Evolutionary conservation across 1,140 invertebrate species (phyloP).

Genomic region (Cotesia typhae): DNA sequence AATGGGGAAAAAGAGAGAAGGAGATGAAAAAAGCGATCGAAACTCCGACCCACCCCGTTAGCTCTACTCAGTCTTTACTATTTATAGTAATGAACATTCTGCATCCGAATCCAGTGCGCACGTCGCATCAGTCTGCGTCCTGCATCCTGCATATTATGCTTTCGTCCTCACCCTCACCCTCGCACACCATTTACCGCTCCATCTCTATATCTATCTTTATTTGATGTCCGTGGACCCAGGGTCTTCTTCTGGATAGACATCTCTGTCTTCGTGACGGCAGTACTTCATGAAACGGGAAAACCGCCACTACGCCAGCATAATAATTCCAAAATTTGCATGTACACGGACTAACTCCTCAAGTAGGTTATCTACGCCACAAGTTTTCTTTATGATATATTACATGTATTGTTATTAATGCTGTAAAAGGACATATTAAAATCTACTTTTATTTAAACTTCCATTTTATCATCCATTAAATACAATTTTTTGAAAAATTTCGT

Average conservation of each 20-base stretch:
- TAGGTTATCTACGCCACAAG: slow-evolving; percentile 67
- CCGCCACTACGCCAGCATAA: slow-evolving; percentile 54
- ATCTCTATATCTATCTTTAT: too few relatives aligned
- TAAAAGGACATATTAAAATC: not conserved
- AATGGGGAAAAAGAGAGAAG: slow-evolving; percentile 38
- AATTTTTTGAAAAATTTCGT: too few relatives aligned
- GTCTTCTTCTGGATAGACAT: not conserved
- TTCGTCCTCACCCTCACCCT: not conserved
- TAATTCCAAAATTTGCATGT: slow-evolving; percentile 68
- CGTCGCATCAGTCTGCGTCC: slow-evolving; percentile 25
- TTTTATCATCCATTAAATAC: not conserved
- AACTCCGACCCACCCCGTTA: slow-evolving; percentile 17
- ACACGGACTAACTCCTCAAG: slow-evolving; percentile 67
- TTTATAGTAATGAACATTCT: slow-evolving; percentile 20
- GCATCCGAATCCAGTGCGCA: slow-evolving; percentile 39
- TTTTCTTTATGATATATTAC: slow-evolving; percentile 63
- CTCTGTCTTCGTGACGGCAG: not conserved
- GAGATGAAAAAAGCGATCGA: slow-evolving; percentile 39
- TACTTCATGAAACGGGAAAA: slow-evolving; percentile 22
- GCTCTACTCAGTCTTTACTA: slow-evolving; percentile 1
- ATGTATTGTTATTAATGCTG: slow-evolving; percentile 44
- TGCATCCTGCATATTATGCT: slow-evolving; percentile 45
- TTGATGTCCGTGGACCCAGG: too few relatives aligned
- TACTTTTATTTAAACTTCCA: not conserved
- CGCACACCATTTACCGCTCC: too few relatives aligned